Percentiles rank a stretch among this genome's conserved stretches.
Conservation (phyloP, 2,888 invertebrate genomes). For the Acronicta leporina region DNA sequence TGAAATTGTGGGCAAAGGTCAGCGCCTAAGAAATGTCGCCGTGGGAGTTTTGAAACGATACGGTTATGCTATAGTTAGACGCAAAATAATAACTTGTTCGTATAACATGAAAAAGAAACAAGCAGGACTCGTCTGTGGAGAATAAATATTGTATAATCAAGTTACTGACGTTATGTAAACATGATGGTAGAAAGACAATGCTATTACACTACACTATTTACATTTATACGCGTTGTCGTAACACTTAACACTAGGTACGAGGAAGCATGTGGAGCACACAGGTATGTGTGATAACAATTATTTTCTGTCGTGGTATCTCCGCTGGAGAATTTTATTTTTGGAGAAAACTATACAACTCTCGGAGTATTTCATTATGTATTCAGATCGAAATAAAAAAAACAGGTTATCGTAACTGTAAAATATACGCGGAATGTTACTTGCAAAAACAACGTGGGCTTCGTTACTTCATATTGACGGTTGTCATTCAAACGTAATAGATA, state of each 20-base stretch:
- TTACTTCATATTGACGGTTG: conserved; percentile 9
- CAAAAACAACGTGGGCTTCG: background rate
- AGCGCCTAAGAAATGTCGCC: conserved; percentile 47
- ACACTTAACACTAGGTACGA: conserved; percentile 20
- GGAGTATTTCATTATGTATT: background rate
- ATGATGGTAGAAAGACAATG: conserved; percentile 33
- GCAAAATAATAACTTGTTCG: background rate
- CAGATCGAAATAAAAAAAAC: conserved; percentile 5
- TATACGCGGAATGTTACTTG: background rate
- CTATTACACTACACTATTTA: conserved; percentile 26
- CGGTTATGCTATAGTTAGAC: conserved; percentile 3
- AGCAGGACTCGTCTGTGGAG: conserved; percentile 1
- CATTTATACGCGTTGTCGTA: conserved; percentile 28
- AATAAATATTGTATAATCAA: conserved; percentile 18
- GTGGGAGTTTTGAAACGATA: conserved; percentile 60
- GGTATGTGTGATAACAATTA: conserved; percentile 40
- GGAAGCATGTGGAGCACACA: conserved; percentile 25
- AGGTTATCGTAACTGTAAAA: conserved; percentile 1
- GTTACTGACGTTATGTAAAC: conserved; percentile 28
- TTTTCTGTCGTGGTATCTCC: conserved; percentile 14
- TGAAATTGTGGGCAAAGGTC: conserved; percentile 67
- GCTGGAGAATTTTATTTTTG: conserved; percentile 32
- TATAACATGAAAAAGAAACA: background rate
- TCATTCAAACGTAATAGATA: conserved; percentile 23
- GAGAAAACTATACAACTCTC: conserved; percentile 12